A percentile compares a stretch with the other conserved stretches of the same genome.
Evolutionary conservation across 2,888 invertebrate genomes (phyloP).

Genomic region (Chesias legatella): DNA sequence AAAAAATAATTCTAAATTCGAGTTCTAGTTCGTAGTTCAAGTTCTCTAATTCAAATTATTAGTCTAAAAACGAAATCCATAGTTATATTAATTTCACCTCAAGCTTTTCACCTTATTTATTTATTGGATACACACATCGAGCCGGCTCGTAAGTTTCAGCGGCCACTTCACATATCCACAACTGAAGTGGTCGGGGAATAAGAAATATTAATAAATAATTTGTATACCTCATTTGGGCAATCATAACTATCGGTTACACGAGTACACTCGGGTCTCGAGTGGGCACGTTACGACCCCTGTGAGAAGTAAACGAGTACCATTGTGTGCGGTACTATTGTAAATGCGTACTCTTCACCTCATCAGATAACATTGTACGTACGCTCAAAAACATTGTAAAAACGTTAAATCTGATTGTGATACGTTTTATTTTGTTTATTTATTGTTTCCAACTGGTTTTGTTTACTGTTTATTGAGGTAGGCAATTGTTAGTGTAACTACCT

Average conservation of each 20-base stretch:
- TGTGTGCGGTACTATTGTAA: conserved; percentile 13
- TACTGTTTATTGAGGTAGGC: conserved; percentile 6
- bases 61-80: too few relatives aligned
- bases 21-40: too few relatives aligned
- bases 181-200: background rate
- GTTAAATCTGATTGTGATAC: conserved; percentile 15
- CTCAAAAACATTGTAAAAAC: conserved; percentile 5
- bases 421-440: conserved; percentile 9
- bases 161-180: conserved; percentile 12
- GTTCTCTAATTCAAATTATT: too few relatives aligned
- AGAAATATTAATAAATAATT: conserved; percentile 7
- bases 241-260: conserved; percentile 64
- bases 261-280: conserved; percentile 42
- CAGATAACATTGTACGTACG: conserved; percentile 17
- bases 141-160: background rate
- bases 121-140: too few relatives aligned
- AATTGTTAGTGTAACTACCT: background rate
- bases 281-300: conserved; percentile 32
- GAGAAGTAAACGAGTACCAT: conserved; percentile 20
- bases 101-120: too few relatives aligned
- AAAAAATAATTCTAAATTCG: too few relatives aligned
- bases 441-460: conserved; percentile 19
- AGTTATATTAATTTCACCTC: too few relatives aligned
- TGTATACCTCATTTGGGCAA: conserved; percentile 5
- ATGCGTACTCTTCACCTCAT: conserved; percentile 7